Evolutionary conservation across 2,113 vertebrate species (phyloP).

Genomic region (Calidris pugnax): DNA sequence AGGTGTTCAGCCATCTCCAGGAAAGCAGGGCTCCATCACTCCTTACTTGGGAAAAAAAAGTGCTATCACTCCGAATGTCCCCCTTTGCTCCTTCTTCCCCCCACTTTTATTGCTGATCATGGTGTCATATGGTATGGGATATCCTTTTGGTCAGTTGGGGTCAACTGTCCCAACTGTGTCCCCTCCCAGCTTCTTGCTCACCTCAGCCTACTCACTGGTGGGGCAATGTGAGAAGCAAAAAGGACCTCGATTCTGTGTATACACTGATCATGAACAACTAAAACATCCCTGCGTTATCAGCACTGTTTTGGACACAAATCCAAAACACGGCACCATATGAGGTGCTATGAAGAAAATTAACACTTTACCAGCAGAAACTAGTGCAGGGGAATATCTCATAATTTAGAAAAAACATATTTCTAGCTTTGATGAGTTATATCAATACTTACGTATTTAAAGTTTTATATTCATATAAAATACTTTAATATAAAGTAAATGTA

Average conservation of each 20-base stretch:
- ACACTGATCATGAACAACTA: background rate
- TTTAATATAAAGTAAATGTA: background rate
- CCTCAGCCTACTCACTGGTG: fast-evolving
- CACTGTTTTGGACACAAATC: background rate
- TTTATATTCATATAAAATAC: background rate
- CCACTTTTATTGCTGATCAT: background rate
- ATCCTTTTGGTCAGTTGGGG: background rate
- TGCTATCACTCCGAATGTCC: fast-evolving
- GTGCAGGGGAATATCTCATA: background rate
- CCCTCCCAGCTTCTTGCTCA: background rate
- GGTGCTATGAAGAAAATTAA: background rate
- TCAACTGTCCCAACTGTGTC: background rate
- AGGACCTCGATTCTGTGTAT: background rate
- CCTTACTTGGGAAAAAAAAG: background rate
- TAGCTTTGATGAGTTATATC: background rate
- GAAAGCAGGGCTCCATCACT: background rate
- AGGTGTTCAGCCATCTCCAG: background rate
- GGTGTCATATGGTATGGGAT: fast-evolving
- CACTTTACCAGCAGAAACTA: background rate
- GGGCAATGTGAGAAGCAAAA: background rate
- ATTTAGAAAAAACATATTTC: background rate
- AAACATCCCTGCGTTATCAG: background rate
- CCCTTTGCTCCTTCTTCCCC: background rate
- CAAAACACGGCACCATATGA: background rate
- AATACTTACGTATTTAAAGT: background rate